phyloP scores from a whole-genome alignment of 1,140 invertebrate species.

The Drosophila kikkawai region DNA sequence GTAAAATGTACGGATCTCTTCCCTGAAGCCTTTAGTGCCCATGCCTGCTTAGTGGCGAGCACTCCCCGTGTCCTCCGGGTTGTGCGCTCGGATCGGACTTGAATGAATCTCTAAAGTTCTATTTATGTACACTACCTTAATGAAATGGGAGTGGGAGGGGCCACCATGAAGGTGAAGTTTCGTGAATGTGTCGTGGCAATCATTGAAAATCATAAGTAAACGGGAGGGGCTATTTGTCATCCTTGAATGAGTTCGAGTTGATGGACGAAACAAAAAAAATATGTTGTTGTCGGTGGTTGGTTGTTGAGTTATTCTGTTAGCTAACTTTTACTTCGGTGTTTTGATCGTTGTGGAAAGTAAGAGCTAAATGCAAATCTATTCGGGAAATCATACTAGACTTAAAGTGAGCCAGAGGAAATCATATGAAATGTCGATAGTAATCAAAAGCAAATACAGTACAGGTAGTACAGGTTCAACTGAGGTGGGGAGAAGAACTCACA shows the following conservation, averaged over 20 bases:
- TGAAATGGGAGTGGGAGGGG: constrained; percentile 21
- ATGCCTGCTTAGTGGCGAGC: background rate
- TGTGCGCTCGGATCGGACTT: constrained; percentile 34
- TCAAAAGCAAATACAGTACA: constrained; percentile 38
- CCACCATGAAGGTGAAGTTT: constrained; percentile 13
- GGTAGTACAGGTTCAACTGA: constrained; percentile 4
- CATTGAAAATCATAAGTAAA: constrained; percentile 25
- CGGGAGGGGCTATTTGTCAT: constrained; percentile 7
- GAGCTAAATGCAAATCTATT: constrained; percentile 56
- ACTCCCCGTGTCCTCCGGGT: background rate
- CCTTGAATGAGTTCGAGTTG: constrained; percentile 30
- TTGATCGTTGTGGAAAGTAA: constrained; percentile 27
- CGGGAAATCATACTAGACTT: constrained; percentile 26
- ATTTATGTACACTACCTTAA: constrained; percentile 52
- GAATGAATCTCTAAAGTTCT: constrained; percentile 28
- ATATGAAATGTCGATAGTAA: constrained; percentile 52
- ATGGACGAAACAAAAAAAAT: constrained; percentile 39
- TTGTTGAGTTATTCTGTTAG: constrained; percentile 8
- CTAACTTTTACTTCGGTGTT: constrained; percentile 36
- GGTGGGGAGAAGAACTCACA: constrained; percentile 35
- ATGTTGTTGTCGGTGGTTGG: constrained; percentile 9
- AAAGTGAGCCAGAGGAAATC: constrained; percentile 43
- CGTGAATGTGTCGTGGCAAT: constrained; percentile 32
- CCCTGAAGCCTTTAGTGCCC: too few relatives aligned
- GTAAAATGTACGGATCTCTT: too few relatives aligned